Evolutionary conservation across 2,113 vertebrate genomes (phyloP).

Genomic region (Merops nubicus): DNA sequence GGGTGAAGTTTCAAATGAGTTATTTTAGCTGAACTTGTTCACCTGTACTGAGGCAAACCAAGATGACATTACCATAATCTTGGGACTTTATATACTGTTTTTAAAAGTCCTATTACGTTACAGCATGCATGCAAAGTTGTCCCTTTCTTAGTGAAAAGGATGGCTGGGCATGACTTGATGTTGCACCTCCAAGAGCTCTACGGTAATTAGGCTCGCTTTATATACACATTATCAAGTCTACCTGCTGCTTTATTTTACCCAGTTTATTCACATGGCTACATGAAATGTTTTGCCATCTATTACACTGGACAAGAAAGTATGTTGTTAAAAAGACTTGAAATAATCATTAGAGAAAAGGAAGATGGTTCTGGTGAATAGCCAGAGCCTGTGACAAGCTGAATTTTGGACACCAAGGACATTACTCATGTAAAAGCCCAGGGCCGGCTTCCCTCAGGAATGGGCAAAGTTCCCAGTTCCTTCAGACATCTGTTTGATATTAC

Average conservation of each 20-base stretch:
- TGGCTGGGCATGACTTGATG: not conserved
- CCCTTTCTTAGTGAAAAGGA: not conserved
- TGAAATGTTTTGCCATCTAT: not conserved
- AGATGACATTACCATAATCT: not conserved
- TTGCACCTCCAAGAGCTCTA: not conserved
- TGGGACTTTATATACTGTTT: not conserved
- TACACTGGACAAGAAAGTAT: not conserved
- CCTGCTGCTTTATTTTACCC: not conserved
- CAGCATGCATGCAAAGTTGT: not conserved
- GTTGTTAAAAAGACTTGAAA: not conserved
- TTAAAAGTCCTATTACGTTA: not conserved
- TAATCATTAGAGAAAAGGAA: not conserved
- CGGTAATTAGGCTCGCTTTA: not conserved
- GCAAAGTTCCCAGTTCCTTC: slow-evolving; percentile 50
- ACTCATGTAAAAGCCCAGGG: slow-evolving; percentile 26
- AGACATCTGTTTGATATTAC: slow-evolving; percentile 65
- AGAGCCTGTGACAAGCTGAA: slow-evolving; percentile 28
- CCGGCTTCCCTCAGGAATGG: slow-evolving; percentile 17
- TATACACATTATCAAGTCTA: not conserved
- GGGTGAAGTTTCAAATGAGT: not conserved
- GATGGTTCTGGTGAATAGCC: not conserved
- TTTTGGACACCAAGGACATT: slow-evolving; percentile 45
- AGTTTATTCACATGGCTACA: not conserved
- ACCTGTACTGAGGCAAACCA: not conserved
- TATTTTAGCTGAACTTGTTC: not conserved